A percentile compares a stretch with the other conserved stretches of the same genome.
These are phyloP conservation scores for Anguilla pacifica DNA, from an alignment of 2,797 vertebrate species.

Conservation along the genomic window DNA sequence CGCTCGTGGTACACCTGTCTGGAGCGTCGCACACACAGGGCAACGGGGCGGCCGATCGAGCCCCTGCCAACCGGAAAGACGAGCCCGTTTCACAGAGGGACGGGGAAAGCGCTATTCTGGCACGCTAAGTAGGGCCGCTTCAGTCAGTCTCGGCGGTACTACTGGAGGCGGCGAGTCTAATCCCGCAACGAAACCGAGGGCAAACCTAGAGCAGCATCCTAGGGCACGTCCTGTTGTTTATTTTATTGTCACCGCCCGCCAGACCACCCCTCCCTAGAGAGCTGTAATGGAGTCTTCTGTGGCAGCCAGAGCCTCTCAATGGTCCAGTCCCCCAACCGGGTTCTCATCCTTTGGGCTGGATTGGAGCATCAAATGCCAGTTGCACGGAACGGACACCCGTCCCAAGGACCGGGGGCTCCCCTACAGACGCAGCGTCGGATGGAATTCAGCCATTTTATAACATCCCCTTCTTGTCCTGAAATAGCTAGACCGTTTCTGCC, in stretches of 20 bases:
- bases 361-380: background rate
- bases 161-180: background rate
- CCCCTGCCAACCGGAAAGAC: background rate
- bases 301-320: background rate
- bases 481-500: background rate
- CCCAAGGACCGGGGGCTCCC: background rate
- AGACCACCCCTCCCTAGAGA: background rate
- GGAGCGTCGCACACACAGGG: background rate
- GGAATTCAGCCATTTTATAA: background rate
- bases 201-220: background rate
- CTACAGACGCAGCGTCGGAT: background rate
- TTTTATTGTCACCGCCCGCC: too few species aligned
- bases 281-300: background rate
- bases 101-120: background rate
- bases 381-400: background rate
- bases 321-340: background rate
- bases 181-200: background rate
- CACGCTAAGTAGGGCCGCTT: background rate
- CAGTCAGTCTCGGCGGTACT: background rate
- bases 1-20: too few species aligned
- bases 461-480: background rate
- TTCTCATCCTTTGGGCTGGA: background rate
- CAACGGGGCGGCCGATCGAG: background rate
- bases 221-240: background rate
- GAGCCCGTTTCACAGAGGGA: background rate